Evolutionary conservation across 37 sponge, comb jelly and placozoan genomes (phyloP).

Genomic region (Chondrosia reniformis): DNA sequence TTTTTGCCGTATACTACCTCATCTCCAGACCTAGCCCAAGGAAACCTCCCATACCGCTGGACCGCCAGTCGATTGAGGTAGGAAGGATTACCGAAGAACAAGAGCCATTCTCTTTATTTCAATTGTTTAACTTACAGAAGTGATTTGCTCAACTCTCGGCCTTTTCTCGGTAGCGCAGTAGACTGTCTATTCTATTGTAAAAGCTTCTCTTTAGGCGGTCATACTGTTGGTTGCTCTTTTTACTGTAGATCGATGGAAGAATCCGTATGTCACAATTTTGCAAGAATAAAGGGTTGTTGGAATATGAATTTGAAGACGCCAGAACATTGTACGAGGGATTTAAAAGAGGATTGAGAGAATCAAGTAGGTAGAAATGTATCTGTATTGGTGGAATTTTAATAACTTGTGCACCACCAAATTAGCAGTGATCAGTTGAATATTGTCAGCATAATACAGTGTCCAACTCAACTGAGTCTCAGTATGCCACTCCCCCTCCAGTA

Average conservation of each 20-base stretch:
- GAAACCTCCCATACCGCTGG: slow-evolving; percentile 38
- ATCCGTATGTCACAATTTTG: slow-evolving; percentile 40
- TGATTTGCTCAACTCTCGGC: too few relatives aligned
- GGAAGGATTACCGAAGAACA: too few relatives aligned
- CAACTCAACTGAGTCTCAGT: not conserved
- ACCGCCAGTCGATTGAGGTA: slow-evolving; percentile 68
- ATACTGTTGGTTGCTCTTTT: not conserved
- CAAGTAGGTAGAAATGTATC: slow-evolving; percentile 56
- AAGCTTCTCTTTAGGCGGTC: too few relatives aligned
- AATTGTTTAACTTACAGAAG: too few relatives aligned
- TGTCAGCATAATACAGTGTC: not conserved
- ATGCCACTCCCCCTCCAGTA: too few relatives aligned
- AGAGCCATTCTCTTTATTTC: too few relatives aligned
- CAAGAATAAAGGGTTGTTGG: slow-evolving; percentile 40
- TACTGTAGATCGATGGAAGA: slow-evolving; percentile 37
- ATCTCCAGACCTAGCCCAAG: slow-evolving; percentile 25
- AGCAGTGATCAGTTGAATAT: not conserved
- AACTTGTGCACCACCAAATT: not conserved
- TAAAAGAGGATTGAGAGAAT: slow-evolving; percentile 64
- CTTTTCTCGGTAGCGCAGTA: too few relatives aligned
- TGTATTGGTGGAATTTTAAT: not conserved
- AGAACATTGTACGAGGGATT: slow-evolving; percentile 81
- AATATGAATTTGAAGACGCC: slow-evolving; percentile 47
- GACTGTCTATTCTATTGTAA: too few relatives aligned
- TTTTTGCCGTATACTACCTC: slow-evolving; percentile 61